These are phyloP conservation scores for Apamea anceps DNA, from an alignment of 2,888 invertebrate species.

Conservation along the genomic window DNA sequence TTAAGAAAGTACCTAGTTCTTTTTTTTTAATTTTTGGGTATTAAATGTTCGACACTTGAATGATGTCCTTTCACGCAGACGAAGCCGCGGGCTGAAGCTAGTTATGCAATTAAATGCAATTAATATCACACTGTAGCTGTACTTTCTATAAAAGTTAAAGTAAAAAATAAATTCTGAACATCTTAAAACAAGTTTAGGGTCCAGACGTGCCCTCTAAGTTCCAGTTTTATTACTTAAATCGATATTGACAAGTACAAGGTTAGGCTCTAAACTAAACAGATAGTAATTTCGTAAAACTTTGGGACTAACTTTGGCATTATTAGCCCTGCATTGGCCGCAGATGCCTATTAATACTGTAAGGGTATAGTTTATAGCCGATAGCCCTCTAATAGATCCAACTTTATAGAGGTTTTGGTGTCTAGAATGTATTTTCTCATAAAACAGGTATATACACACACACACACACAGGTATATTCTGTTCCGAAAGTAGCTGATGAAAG, in stretches of 20 bases:
- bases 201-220: constrained; percentile 20
- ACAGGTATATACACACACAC: too few species aligned
- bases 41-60: too few species aligned
- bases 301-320: constrained; percentile 48
- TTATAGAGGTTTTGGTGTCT: constrained; percentile 6
- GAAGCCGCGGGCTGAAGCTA: too few species aligned
- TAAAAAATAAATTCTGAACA: constrained; percentile 14
- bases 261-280: constrained; percentile 28
- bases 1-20: too few species aligned
- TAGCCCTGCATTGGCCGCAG: constrained; percentile 35
- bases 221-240: constrained; percentile 41
- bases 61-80: too few species aligned
- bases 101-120: background rate
- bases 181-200: constrained; percentile 20
- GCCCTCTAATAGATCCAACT: background rate
- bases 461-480: too few species aligned
- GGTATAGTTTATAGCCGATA: constrained; percentile 37
- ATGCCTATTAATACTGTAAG: constrained; percentile 30
- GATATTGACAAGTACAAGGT: constrained; percentile 45
- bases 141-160: background rate
- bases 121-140: background rate
- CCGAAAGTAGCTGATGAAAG: background rate
- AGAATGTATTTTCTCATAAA: constrained; percentile 1
- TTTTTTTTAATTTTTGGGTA: too few species aligned
- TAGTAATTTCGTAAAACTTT: constrained; percentile 49